Conservation (phyloP, 1,140 invertebrate genomes). For the Scaptomyza graminum region DNA sequence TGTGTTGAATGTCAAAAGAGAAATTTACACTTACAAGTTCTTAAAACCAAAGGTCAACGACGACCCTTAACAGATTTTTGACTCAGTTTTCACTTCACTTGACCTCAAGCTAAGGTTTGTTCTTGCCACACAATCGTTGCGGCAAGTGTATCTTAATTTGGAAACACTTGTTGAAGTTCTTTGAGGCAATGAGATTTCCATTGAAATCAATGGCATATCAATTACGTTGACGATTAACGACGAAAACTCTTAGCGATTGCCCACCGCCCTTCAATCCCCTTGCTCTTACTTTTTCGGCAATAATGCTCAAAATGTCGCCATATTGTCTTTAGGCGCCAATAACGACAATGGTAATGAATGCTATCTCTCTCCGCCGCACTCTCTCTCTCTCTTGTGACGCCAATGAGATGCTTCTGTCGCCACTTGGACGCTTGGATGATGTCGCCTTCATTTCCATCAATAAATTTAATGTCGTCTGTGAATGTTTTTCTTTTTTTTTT, state of each 20-base stretch:
- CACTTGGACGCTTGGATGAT: constrained; percentile 53
- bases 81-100: too few species aligned
- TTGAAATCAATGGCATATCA: constrained; percentile 25
- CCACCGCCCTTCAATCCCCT: neutral
- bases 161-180: constrained; percentile 37
- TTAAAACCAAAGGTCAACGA: too few species aligned
- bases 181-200: neutral
- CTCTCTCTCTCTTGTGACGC: constrained; percentile 19
- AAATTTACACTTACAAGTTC: too few species aligned
- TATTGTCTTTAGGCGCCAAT: constrained; percentile 57
- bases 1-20: too few species aligned
- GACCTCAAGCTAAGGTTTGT: too few species aligned
- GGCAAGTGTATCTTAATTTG: constrained; percentile 9
- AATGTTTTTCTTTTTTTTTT: constrained; percentile 22
- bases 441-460: constrained; percentile 73
- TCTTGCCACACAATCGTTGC: too few species aligned
- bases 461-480: constrained; percentile 75
- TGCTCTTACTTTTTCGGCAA: constrained; percentile 3
- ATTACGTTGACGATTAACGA: constrained; percentile 20
- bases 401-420: constrained; percentile 47
- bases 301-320: constrained; percentile 43
- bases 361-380: constrained; percentile 4
- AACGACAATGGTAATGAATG: constrained; percentile 41
- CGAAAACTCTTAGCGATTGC: constrained; percentile 1
- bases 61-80: too few species aligned